Evolutionary conservation across 2,797 vertebrate species (phyloP).

Genomic region (Cossypha caffra): DNA sequence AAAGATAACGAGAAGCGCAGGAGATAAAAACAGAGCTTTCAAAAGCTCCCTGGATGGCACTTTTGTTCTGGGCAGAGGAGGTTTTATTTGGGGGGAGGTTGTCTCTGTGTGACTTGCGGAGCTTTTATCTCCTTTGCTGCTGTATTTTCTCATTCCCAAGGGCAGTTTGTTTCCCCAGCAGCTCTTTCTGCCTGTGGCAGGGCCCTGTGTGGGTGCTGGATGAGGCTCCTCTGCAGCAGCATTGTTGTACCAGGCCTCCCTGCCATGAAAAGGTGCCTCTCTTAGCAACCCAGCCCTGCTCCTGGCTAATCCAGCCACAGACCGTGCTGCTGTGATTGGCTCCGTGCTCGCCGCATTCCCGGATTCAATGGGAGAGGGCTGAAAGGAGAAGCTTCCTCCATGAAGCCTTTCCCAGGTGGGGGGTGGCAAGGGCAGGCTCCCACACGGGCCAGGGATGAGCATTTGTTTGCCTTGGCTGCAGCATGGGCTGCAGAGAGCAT

Average conservation of each 20-base stretch:
- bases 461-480: neutral
- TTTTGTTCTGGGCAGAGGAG: neutral
- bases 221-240: neutral
- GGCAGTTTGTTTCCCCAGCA: neutral
- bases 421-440: neutral
- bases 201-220: neutral
- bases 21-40: constrained; percentile 23
- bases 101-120: neutral
- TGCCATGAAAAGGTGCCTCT: neutral
- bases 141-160: neutral
- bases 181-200: neutral
- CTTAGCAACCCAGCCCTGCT: neutral
- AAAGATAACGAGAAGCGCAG: neutral
- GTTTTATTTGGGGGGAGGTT: neutral
- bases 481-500: neutral
- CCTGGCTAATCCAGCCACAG: neutral
- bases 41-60: neutral
- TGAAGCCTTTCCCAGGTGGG: neutral
- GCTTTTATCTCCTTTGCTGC: neutral
- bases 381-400: neutral
- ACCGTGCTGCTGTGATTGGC: neutral
- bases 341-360: neutral
- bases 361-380: constrained; percentile 7
- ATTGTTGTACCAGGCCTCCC: neutral
- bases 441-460: neutral